Percentiles rank a stretch among this genome's conserved stretches.
phyloP scores from a whole-genome alignment of 2,113 vertebrate genomes.

The Diadophis punctatus region DNA sequence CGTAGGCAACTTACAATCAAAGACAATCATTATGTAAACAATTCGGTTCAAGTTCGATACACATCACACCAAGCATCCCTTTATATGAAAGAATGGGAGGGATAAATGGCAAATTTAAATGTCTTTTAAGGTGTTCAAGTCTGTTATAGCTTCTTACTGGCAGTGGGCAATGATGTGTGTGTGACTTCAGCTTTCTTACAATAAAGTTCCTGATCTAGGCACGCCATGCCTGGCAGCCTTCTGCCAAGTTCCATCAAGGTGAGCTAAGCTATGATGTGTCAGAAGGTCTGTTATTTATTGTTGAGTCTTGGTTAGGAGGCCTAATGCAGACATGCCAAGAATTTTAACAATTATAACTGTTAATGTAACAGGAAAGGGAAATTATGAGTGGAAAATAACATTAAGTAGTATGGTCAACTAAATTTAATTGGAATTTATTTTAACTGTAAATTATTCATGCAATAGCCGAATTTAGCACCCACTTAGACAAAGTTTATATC shows the following conservation, averaged over 20 bases:
- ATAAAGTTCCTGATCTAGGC: not conserved
- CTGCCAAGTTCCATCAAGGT: not conserved
- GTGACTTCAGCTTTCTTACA: not conserved
- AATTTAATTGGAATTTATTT: not conserved
- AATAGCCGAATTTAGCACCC: not conserved
- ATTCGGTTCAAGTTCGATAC: not conserved
- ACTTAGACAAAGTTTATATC: not conserved
- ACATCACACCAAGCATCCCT: not conserved
- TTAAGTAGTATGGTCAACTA: not conserved
- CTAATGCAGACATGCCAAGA: not conserved
- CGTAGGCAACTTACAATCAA: not conserved
- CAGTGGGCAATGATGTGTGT: not conserved
- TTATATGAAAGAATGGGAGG: not conserved
- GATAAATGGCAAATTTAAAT: not conserved
- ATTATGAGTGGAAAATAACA: not conserved
- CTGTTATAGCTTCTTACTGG: not conserved
- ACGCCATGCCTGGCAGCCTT: not conserved
- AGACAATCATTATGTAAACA: not conserved
- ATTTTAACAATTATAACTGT: not conserved
- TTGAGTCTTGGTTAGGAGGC: not conserved
- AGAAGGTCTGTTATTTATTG: not conserved
- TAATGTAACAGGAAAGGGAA: not conserved
- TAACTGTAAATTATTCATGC: not conserved
- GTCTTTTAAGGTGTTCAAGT: not conserved
- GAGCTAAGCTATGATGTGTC: not conserved